phyloP scores from a whole-genome alignment of 1,140 invertebrate genomes.

The Palaemon carinicauda region DNA sequence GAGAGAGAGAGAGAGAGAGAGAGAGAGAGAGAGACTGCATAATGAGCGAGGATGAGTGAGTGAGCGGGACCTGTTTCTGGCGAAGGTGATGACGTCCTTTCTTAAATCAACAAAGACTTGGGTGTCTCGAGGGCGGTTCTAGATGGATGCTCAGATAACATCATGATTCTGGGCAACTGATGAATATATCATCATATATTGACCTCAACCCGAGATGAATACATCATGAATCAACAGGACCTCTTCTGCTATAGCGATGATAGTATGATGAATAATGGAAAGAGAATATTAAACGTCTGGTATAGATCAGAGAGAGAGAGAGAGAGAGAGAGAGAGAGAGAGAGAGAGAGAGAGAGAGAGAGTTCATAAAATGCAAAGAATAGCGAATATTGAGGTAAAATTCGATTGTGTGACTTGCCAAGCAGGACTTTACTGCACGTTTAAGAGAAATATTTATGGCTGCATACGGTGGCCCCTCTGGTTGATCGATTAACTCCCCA shows the following conservation, averaged over 20 bases:
- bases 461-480: no score
- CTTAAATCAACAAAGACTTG: constrained; percentile 42
- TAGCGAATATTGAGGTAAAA: no score
- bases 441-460: no score
- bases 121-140: not conserved
- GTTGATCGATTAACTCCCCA: no score
- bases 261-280: not conserved
- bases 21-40: no score
- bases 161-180: constrained; percentile 32
- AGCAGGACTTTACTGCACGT: no score
- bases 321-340: not conserved
- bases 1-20: not conserved
- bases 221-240: constrained; percentile 14
- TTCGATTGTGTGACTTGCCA: no score
- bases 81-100: not conserved
- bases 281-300: no score
- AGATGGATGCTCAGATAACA: constrained; percentile 39
- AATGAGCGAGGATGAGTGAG: not conserved
- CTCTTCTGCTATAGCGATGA: not conserved
- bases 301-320: not conserved
- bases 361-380: no score
- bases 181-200: constrained; percentile 51
- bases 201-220: constrained; percentile 27
- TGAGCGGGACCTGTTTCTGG: not conserved
- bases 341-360: no score